These are phyloP conservation scores for Zelostemma sp. DNA, from an alignment of 1,140 invertebrate species.

Conservation along the genomic window DNA sequence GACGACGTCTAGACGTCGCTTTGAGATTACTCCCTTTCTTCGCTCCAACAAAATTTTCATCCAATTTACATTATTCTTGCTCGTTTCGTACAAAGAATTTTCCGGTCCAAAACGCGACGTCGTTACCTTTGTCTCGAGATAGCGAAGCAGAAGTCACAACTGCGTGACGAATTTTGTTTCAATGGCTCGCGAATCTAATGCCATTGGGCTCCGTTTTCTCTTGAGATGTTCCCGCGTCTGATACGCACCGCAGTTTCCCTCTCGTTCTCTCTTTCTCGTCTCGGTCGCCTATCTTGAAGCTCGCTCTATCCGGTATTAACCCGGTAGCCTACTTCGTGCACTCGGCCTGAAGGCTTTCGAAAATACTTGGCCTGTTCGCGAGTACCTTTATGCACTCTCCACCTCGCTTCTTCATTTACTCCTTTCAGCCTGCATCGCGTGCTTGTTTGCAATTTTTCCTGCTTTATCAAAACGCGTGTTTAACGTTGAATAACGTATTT, in stretches of 20 bases:
- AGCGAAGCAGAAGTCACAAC: neutral
- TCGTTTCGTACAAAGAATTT: too few relatives aligned
- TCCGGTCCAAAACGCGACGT: neutral
- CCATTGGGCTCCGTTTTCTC: neutral
- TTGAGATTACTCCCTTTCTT: neutral
- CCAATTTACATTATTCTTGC: neutral
- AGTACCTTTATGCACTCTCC: slow-evolving; percentile 9
- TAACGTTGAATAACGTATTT: too few relatives aligned
- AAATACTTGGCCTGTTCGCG: slow-evolving; percentile 54
- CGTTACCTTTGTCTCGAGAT: neutral
- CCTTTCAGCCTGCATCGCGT: neutral
- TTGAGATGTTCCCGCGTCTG: slow-evolving; percentile 2
- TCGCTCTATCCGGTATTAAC: slow-evolving; percentile 25
- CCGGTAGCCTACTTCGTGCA: slow-evolving; percentile 37
- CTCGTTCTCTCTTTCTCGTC: neutral
- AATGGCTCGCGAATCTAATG: neutral
- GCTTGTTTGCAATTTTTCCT: too few relatives aligned
- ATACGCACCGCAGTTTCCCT: neutral
- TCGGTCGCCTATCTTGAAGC: neutral
- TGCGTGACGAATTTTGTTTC: neutral
- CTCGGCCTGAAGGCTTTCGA: slow-evolving; percentile 57
- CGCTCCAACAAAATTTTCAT: neutral
- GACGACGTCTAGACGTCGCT: neutral
- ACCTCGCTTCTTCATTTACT: neutral
- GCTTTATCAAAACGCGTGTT: too few relatives aligned